A percentile compares a stretch with the other conserved stretches of the same genome.
Conservation (phyloP, 2,888 invertebrate genomes). For the Hedychridium roseum region DNA sequence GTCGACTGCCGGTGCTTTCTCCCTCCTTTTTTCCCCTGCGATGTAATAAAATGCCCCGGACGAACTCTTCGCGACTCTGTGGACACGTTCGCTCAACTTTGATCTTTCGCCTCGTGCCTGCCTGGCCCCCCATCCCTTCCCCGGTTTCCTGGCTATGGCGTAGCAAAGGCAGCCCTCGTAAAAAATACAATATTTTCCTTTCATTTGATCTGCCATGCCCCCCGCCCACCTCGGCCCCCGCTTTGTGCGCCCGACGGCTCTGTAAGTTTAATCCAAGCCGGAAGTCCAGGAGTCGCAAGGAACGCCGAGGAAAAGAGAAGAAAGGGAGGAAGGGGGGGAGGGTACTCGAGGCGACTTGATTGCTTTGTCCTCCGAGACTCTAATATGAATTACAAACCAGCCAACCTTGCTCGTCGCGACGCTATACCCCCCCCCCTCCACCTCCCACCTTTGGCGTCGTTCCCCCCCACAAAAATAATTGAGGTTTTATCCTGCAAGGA, state of each 20-base stretch:
- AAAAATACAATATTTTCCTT: constrained; percentile 27
- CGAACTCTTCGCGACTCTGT: constrained; percentile 25
- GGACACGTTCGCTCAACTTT: constrained; percentile 39
- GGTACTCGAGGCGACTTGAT: constrained; percentile 31
- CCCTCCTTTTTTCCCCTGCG: too few relatives aligned
- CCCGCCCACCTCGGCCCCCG: constrained; percentile 6
- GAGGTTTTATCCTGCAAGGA: too few relatives aligned
- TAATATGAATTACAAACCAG: constrained; percentile 43
- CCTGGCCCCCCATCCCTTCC: too few relatives aligned
- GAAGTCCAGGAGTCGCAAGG: constrained; percentile 27
- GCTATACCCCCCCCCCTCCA: too few relatives aligned
- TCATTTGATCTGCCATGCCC: constrained; percentile 17
- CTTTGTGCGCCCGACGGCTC: constrained; percentile 30
- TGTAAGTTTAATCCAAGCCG: constrained; percentile 48
- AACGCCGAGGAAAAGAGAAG: too few relatives aligned
- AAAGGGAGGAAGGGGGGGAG: too few relatives aligned
- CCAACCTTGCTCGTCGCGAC: too few relatives aligned
- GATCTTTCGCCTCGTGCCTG: too few relatives aligned
- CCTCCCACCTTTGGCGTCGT: too few relatives aligned
- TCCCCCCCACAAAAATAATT: too few relatives aligned
- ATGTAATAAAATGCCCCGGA: constrained; percentile 34
- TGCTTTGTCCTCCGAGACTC: constrained; percentile 40
- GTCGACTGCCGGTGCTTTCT: too few relatives aligned
- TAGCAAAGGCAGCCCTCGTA: constrained; percentile 15
- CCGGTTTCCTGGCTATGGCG: not conserved